phyloP scores from a whole-genome alignment of 2,113 vertebrate species.

The Nyctereutes procyonoides region DNA sequence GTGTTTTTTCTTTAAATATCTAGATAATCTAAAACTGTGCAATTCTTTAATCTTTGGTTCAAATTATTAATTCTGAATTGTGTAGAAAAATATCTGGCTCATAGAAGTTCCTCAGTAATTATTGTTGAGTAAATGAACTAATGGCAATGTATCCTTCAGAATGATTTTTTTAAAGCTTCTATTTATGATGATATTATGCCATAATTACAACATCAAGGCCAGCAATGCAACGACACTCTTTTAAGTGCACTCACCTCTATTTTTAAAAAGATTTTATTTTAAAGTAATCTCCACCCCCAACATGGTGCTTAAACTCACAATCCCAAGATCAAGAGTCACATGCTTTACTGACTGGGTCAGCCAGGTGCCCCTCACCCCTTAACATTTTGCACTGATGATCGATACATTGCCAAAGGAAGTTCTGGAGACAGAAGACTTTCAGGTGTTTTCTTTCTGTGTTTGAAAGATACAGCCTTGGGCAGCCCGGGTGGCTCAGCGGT shows the following conservation, averaged over 20 bases:
- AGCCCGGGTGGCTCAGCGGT: no score
- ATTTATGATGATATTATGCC: conserved; percentile 30
- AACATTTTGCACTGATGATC: conserved; percentile 6
- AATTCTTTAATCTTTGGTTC: conserved; percentile 50
- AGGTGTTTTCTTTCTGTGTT: not conserved
- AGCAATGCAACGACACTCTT: not conserved
- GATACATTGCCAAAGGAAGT: not conserved
- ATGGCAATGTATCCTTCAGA: not conserved
- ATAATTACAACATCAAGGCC: conserved; percentile 39
- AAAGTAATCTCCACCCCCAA: not conserved
- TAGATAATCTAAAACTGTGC: conserved; percentile 38
- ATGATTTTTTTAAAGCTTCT: conserved; percentile 38
- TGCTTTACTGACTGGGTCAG: not conserved
- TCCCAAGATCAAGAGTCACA: not conserved
- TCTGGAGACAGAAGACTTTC: not conserved
- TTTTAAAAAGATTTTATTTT: not conserved
- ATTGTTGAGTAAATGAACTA: conserved; percentile 29
- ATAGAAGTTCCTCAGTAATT: not conserved
- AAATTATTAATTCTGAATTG: conserved; percentile 35
- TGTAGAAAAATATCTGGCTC: not conserved
- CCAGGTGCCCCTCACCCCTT: not conserved
- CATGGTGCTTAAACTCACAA: not conserved
- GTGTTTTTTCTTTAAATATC: not conserved
- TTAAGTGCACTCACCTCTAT: not conserved
- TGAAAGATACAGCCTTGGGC: not conserved